Evolutionary conservation across 2,797 vertebrate species (phyloP).

Genomic region (Simalia tracyae): DNA sequence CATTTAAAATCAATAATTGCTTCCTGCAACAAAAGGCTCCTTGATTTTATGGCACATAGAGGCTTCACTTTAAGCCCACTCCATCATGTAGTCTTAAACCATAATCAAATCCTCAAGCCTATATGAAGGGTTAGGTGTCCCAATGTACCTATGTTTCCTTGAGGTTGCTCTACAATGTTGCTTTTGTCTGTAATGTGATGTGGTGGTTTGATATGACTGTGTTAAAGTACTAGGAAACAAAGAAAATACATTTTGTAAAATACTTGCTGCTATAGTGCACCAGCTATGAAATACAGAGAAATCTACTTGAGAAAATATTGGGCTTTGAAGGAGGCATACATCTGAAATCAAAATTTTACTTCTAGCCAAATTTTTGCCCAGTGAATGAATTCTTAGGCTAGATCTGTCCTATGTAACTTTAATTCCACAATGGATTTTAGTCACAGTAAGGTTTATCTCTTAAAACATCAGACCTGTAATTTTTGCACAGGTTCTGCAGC

Average conservation of each 20-base stretch:
- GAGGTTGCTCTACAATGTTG: neutral
- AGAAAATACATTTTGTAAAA: neutral
- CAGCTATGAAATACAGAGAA: neutral
- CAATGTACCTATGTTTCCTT: neutral
- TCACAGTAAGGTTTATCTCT: constrained; percentile 2
- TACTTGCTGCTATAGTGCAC: constrained; percentile 12
- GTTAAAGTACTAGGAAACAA: neutral
- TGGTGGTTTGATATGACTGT: neutral
- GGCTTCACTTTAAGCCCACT: neutral
- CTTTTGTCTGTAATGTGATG: neutral
- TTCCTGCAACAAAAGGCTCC: neutral
- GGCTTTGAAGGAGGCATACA: neutral
- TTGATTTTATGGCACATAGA: neutral
- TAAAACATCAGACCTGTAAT: neutral
- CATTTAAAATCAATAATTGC: neutral
- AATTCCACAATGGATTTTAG: neutral
- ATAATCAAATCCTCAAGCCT: neutral
- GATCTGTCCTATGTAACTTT: neutral
- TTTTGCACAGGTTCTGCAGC: no score
- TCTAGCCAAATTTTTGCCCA: neutral
- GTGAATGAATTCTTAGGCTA: neutral
- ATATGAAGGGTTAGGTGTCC: neutral
- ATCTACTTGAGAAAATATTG: neutral
- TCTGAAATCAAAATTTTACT: neutral
- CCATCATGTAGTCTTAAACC: neutral